Evolutionary conservation across 2,113 vertebrate genomes (phyloP).

Genomic region (Diadophis punctatus): DNA sequence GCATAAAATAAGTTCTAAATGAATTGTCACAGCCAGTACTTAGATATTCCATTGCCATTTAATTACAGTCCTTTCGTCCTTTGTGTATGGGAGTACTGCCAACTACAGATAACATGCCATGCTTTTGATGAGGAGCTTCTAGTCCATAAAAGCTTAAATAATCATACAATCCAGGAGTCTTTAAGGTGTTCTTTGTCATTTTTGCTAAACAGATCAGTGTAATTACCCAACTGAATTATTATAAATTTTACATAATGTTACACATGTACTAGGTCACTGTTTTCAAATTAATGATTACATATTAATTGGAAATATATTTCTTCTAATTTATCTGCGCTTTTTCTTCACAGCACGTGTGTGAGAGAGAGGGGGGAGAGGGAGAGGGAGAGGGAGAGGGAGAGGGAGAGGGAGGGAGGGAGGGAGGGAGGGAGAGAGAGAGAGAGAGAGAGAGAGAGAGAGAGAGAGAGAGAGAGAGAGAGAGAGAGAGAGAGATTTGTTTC

Average conservation of each 20-base stretch:
- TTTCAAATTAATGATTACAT: background rate
- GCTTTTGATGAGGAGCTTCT: background rate
- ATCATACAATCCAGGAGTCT: background rate
- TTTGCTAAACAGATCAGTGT: background rate
- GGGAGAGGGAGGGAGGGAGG: too few species aligned
- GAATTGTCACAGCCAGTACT: background rate
- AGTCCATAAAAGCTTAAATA: background rate
- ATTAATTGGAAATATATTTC: slow-evolving; percentile 1
- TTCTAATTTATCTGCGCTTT: background rate
- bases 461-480: too few species aligned
- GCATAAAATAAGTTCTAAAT: background rate
- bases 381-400: too few species aligned
- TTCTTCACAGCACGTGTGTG: background rate
- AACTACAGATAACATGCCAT: background rate
- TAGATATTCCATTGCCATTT: background rate
- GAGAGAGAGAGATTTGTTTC: too few species aligned
- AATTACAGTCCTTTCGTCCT: background rate
- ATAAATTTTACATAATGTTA: background rate
- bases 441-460: too few species aligned
- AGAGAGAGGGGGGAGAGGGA: too few species aligned
- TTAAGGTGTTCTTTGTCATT: background rate
- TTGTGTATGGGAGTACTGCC: background rate
- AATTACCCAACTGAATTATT: background rate
- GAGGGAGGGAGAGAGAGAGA: too few species aligned
- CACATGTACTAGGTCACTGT: background rate